phyloP scores from a whole-genome alignment of 2,888 invertebrate genomes.

The Steinernema hermaphroditum region DNA sequence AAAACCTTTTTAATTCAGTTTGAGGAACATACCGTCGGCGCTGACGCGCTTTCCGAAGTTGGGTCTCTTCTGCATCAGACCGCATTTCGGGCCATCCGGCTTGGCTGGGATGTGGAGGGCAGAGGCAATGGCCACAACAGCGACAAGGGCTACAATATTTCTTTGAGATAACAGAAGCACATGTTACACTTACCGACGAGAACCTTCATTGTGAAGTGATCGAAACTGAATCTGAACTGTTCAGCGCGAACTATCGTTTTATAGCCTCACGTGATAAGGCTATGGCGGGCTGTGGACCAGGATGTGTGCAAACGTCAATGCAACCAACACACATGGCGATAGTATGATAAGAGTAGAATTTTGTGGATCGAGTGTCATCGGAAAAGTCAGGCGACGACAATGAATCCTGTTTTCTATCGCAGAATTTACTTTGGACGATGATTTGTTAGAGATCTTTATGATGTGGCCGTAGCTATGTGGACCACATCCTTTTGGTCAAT shows the following conservation, averaged over 20 bases:
- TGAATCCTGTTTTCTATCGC: slow-evolving; percentile 2
- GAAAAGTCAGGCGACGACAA: neutral
- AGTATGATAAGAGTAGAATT: neutral
- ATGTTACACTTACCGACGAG: neutral
- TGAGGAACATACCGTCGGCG: neutral
- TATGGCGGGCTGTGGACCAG: neutral
- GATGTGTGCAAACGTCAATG: neutral
- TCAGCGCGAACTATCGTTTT: neutral
- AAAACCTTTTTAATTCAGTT: neutral
- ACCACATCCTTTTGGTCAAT: too few species aligned
- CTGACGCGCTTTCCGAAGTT: neutral
- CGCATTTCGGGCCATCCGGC: slow-evolving; percentile 10
- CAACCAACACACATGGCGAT: slow-evolving; percentile 10
- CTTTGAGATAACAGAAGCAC: neutral
- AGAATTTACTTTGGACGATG: neutral
- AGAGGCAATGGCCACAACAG: slow-evolving; percentile 6
- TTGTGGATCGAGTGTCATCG: neutral
- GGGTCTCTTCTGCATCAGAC: neutral
- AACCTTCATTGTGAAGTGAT: neutral
- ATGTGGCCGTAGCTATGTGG: too few species aligned
- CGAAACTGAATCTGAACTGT: neutral
- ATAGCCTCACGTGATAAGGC: slow-evolving; percentile 5
- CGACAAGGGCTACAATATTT: neutral
- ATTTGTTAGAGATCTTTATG: too few species aligned
- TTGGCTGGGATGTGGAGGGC: neutral